Evolutionary conservation across 2,113 vertebrate species (phyloP), one percentile per base, ranked within the genome.

Genomic region (Vanacampus margaritifer): DNA sequence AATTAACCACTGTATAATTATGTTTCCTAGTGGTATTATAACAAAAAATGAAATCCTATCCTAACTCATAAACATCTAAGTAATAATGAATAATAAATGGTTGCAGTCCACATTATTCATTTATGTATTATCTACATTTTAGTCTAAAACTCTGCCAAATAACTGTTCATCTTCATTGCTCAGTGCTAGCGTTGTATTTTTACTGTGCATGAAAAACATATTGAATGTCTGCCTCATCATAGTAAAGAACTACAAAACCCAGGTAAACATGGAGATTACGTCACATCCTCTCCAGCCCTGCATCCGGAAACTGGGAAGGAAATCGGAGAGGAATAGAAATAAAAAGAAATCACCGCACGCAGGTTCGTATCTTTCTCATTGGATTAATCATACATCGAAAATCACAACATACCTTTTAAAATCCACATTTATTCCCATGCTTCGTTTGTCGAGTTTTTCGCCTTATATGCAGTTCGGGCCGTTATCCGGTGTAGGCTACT

Each of bases 161-260:
- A n/a, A 14, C 43, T 45, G 43, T 13, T 45, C 43, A 45, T 45
- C 13, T 13, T 45, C 43, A 45, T 17, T 14, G 43, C 14, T 45
- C 43, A 1, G 43, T 45, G 37, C 11, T n/a, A n/a, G n/a, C n/a
- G n/a, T 39, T 39, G 9, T 45, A 13, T 45, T 45, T 43, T 43
- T 16, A 12, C 41, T 43, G 12, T 16, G 41, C 41, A 43, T 43
- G 13, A 43, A 4, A 43, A n/a, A 19, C 32, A 60, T n/a, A 1
- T 1, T 21, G 3, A 37, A 59, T 3, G 24, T 26, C 1, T 48
- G 17, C 19, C 5, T 1, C 45, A 45, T 24, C n/a, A 11, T 51
- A 5, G 2, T 17, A 28, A 70, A 62, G 53, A 43, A 91, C 86
- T 86, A 86, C 89, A 90, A 67, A 67, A 79, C 86, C 90, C 87